Conservation (phyloP, 2,797 vertebrate genomes). For the Siniperca undulata region DNA sequence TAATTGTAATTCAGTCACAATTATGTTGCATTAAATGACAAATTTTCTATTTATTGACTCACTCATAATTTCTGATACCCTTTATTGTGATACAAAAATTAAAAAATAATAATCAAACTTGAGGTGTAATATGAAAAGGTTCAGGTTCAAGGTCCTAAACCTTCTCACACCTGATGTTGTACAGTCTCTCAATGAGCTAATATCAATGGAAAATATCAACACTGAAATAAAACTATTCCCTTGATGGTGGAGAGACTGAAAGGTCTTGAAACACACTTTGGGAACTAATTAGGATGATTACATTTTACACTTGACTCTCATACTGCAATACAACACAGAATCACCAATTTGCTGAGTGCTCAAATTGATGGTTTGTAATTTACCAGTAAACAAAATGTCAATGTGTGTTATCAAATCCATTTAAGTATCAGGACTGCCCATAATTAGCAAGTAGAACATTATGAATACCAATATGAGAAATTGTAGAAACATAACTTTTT, state of each 20-base stretch:
- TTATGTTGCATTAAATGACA: slow-evolving; percentile 93
- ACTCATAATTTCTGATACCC: slow-evolving; percentile 64
- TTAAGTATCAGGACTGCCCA: not conserved
- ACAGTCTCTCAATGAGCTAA: not conserved
- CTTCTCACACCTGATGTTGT: not conserved
- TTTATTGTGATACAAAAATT: slow-evolving; percentile 5
- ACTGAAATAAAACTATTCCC: not conserved
- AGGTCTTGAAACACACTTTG: not conserved
- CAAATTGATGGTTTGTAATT: not conserved
- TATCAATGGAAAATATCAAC: not conserved
- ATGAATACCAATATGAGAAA: not conserved
- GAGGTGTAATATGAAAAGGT: not conserved
- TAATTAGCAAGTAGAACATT: not conserved
- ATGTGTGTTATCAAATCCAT: no score
- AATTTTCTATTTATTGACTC: slow-evolving; percentile 93
- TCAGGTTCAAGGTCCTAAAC: not conserved
- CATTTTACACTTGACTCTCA: not conserved
- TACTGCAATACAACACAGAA: not conserved
- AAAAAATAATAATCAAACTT: not conserved
- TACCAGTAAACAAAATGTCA: not conserved
- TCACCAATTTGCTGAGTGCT: not conserved
- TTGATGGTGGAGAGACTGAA: not conserved
- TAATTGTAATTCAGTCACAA: slow-evolving; percentile 94
- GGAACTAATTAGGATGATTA: not conserved
- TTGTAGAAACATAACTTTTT: not conserved